phyloP scores from a whole-genome alignment of 2,113 vertebrate genomes.

The Tichodroma muraria region DNA sequence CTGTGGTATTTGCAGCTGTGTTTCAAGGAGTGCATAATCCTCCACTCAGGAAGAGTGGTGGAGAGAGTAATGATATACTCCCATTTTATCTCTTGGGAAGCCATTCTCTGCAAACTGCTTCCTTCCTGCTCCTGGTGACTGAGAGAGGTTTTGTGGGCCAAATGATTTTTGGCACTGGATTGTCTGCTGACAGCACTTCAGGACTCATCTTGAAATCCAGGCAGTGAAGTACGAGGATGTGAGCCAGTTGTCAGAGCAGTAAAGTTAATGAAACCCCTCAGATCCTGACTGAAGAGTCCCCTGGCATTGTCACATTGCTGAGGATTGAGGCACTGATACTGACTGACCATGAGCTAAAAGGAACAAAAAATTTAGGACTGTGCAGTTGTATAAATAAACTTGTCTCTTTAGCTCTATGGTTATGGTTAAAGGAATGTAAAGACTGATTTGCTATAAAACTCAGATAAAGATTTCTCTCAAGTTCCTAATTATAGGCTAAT shows the following conservation, averaged over 20 bases:
- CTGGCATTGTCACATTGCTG: neutral
- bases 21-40: neutral
- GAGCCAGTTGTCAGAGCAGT: neutral
- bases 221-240: neutral
- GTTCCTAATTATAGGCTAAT: neutral
- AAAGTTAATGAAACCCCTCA: neutral
- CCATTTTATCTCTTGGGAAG: neutral
- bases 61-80: neutral
- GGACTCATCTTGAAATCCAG: neutral
- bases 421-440: neutral
- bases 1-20: neutral
- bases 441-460: neutral
- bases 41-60: neutral
- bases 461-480: neutral
- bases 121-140: neutral
- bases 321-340: neutral
- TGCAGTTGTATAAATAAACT: neutral
- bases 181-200: neutral
- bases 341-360: neutral
- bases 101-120: neutral
- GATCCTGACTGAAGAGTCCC: neutral
- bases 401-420: neutral
- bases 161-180: neutral
- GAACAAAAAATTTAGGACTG: neutral
- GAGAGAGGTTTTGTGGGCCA: neutral